Base-by-base conservation (phyloP, 1,140 invertebrate species). In the Musca domestica region DNA sequence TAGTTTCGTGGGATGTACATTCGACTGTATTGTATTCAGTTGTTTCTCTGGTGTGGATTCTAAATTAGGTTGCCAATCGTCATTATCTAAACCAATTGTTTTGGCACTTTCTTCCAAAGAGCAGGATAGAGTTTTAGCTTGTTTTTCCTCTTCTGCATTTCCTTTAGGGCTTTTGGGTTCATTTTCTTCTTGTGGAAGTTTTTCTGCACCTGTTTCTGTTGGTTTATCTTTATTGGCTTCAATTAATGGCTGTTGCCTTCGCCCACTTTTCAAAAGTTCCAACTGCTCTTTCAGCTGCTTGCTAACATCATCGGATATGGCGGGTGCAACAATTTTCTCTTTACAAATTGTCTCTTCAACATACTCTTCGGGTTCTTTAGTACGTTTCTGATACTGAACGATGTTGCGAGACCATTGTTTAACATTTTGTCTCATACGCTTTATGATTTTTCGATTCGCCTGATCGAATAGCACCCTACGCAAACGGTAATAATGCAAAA, bases 241-340 rank as follows among this genome's bases (percentile, higher is more conserved):
- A 41, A 61, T 61, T 20, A 61, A 61, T 20, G 25, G 25, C 17
- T 34, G 19, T 17, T 19, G 27, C 20, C 56, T 61, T 30, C 56
- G 9, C 3, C 27, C 56, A 48, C 15, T 64, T 48, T 80, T 77
- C 0, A 80, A 68, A 22, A 80, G 49, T 66, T 78, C 76, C 64
- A 80, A 67, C 61, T 80, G 78, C 61, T 80, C 70, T 48, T 80
- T 80, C 72, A 80, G 71, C 51, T 77, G 73, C 56, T 80, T 80
- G 22, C 74, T 71, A 22, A 80, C 48, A 54, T 80, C 78, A 15
- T 75, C 76, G 12, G 2, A 14, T 17, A 2, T 34, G n/a, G 14
- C 15, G 22, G 70, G 22, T 2, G 64, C 49, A 10, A 1, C 30
- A 14, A 27, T 3, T 34, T 51, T 63, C 12, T 64, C 34, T 67